Evolutionary conservation across 1,140 invertebrate genomes (phyloP).

Genomic region (Zaprionus davidi): DNA sequence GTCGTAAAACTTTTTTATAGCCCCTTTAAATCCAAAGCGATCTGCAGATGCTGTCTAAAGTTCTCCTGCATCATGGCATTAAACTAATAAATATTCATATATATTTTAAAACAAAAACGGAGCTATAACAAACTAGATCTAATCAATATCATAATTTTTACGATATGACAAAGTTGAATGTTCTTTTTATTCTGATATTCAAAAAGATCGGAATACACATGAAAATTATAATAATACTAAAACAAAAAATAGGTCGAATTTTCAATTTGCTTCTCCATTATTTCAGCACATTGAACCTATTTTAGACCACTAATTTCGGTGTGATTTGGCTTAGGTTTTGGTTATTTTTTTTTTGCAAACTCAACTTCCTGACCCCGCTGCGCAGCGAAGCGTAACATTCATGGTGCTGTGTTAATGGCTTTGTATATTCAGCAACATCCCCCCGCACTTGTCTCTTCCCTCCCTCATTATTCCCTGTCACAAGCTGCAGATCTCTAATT

Average conservation of each 20-base stretch:
- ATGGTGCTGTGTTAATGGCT: slow-evolving; percentile 68
- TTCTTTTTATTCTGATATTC: not conserved
- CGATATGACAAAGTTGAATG: not conserved
- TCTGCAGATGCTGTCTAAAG: not conserved
- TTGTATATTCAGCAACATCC: slow-evolving; percentile 33
- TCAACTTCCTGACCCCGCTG: slow-evolving; percentile 77
- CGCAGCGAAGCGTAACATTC: slow-evolving; percentile 67
- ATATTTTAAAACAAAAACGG: not conserved
- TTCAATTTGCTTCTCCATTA: slow-evolving; percentile 19
- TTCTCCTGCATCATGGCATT: not conserved
- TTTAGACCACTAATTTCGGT: slow-evolving; percentile 33
- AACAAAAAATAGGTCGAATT: slow-evolving; percentile 15
- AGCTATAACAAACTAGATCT: not conserved
- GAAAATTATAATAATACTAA: not conserved
- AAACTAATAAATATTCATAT: not conserved
- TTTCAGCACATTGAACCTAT: slow-evolving; percentile 48
- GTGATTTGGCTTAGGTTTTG: slow-evolving; percentile 29
- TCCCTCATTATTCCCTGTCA: not conserved
- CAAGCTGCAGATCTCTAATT: slow-evolving; percentile 66
- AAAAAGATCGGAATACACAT: not conserved
- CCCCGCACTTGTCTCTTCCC: too few relatives aligned
- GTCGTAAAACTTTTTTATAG: slow-evolving; percentile 23
- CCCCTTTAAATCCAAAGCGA: not conserved
- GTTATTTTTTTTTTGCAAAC: slow-evolving; percentile 53
- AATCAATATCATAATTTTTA: not conserved